These are phyloP conservation scores for Lepidonotus clava DNA, from an alignment of 2,888 invertebrate species.

Conservation along the genomic window DNA sequence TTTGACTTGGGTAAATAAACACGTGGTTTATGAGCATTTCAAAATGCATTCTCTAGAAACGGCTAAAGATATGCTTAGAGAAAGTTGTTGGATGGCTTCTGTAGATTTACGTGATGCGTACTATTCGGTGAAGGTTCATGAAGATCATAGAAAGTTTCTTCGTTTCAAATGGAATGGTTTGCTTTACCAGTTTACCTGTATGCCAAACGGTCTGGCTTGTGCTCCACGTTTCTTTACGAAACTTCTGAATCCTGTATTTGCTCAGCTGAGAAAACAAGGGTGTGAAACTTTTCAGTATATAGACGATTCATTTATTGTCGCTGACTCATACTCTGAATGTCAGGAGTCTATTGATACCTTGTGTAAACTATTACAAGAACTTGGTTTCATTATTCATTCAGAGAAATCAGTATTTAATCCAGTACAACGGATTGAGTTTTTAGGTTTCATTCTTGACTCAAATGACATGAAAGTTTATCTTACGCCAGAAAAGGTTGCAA, in stretches of 20 bases:
- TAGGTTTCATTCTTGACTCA: not conserved
- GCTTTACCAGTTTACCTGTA: too few relatives aligned
- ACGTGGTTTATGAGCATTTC: too few relatives aligned
- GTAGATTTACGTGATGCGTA: too few relatives aligned
- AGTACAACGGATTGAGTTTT: not conserved
- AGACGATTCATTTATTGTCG: not conserved
- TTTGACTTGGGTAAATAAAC: too few relatives aligned
- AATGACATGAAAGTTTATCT: not conserved
- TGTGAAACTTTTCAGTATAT: not conserved
- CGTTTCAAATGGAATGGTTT: too few relatives aligned
- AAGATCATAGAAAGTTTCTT: too few relatives aligned
- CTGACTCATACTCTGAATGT: not conserved
- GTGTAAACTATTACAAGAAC: not conserved
- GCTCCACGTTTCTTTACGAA: not conserved
- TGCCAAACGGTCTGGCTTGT: not conserved
- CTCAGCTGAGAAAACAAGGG: not conserved
- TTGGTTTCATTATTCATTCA: not conserved
- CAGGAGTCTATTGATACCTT: not conserved
- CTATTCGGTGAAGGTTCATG: too few relatives aligned
- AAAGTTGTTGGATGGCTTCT: too few relatives aligned
- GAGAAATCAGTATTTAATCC: not conserved
- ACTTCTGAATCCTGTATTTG: not conserved
- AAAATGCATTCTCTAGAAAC: too few relatives aligned
- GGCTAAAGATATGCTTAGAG: too few relatives aligned
- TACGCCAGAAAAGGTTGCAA: not conserved